These are phyloP conservation scores for Eubucco bourcierii DNA, from an alignment of 2,113 vertebrate genomes.

Conservation along the genomic window DNA sequence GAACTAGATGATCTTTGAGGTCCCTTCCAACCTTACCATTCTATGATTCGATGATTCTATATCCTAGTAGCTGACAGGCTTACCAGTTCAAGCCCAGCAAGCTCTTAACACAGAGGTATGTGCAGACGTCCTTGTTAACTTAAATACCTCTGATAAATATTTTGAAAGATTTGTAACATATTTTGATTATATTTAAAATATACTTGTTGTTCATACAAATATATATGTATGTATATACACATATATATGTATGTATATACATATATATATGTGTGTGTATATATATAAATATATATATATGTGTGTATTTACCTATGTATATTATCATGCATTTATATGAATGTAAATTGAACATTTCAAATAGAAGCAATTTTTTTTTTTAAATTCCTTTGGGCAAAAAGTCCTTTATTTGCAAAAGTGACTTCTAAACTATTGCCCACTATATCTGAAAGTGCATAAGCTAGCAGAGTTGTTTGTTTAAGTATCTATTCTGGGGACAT, in stretches of 20 bases:
- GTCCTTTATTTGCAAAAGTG: neutral
- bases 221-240: neutral
- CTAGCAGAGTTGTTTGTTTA: neutral
- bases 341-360: too few species aligned
- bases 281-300: too few species aligned
- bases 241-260: too few species aligned
- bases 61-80: neutral
- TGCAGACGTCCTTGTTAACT: neutral
- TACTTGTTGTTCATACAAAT: neutral
- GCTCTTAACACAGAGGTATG: neutral
- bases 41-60: too few species aligned
- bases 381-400: too few species aligned
- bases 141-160: neutral
- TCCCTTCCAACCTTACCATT: too few species aligned
- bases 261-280: too few species aligned
- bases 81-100: neutral
- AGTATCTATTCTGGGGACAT: neutral
- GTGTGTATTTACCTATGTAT: too few species aligned
- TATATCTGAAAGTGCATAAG: neutral
- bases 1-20: too few species aligned
- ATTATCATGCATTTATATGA: too few species aligned
- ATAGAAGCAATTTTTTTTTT: neutral
- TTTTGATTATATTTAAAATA: neutral
- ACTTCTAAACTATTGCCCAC: neutral
- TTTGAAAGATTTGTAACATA: too few species aligned